Evolutionary conservation across 2,113 vertebrate genomes (phyloP).

Genomic region (Tauraco erythrolophus): DNA sequence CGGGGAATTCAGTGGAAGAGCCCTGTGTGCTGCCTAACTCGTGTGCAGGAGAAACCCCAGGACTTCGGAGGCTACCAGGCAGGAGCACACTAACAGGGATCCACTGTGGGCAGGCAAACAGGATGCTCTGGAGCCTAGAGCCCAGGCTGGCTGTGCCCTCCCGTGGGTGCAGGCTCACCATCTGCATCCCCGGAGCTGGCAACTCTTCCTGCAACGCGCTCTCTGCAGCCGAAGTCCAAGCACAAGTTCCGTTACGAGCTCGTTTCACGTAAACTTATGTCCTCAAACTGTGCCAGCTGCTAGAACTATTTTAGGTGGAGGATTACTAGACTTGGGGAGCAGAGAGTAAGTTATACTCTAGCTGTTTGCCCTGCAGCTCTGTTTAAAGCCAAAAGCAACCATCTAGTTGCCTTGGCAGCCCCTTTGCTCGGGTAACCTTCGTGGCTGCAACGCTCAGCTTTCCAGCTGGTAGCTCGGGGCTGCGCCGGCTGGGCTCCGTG

Average conservation of each 20-base stretch:
- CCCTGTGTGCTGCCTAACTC: background rate
- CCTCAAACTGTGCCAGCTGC: background rate
- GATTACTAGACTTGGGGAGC: background rate
- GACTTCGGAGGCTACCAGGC: background rate
- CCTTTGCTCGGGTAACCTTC: accelerated
- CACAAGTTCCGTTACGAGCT: background rate
- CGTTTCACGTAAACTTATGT: background rate
- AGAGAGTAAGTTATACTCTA: background rate
- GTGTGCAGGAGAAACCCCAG: background rate
- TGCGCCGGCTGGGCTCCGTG: background rate
- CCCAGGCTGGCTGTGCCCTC: background rate
- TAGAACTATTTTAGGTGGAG: background rate
- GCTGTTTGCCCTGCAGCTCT: background rate
- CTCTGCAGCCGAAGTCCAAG: background rate
- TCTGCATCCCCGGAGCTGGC: accelerated
- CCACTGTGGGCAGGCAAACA: no score
- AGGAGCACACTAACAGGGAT: background rate
- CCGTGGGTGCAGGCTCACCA: background rate
- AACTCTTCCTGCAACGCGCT: background rate
- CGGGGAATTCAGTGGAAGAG: background rate
- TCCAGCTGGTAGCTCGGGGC: no score
- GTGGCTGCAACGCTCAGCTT: accelerated
- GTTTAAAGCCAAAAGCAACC: background rate
- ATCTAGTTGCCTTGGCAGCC: accelerated
- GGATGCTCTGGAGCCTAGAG: background rate